Evolutionary conservation across 2,888 invertebrate species (phyloP).

Genomic region (Coleophora deauratella): DNA sequence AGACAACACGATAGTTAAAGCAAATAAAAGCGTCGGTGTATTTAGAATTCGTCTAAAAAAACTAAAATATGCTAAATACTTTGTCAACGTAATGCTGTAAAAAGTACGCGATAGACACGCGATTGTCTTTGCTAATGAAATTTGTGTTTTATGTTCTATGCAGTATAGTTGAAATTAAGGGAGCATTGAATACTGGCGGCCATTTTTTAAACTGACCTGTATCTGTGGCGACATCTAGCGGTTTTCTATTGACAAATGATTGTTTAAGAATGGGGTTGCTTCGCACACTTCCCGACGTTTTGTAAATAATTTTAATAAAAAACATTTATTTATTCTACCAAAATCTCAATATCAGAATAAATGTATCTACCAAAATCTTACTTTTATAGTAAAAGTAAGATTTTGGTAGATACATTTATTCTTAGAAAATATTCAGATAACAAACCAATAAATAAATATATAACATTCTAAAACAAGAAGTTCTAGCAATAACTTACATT

Average conservation of each 20-base stretch:
- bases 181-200: conserved; percentile 13
- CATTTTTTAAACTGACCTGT: conserved; percentile 28
- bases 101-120: conserved; percentile 29
- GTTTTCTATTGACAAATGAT: conserved; percentile 37
- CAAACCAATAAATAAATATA: no score
- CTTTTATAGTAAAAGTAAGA: no score
- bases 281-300: no score
- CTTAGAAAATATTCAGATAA: no score
- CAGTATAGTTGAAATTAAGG: conserved; percentile 6
- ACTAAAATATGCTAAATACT: conserved; percentile 19
- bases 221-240: conserved; percentile 30
- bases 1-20: conserved; percentile 22
- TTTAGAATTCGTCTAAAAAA: conserved; percentile 19
- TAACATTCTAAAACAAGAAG: no score
- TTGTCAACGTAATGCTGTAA: conserved; percentile 22
- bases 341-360: no score
- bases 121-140: conserved; percentile 8
- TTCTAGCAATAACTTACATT: no score
- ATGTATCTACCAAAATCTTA: no score
- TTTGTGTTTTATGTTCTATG: conserved; percentile 6
- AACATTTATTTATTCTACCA: no score
- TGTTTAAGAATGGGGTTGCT: conserved; percentile 5
- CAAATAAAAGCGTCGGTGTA: conserved; percentile 29
- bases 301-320: no score
- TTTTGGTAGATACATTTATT: no score